Conservation (phyloP, 2,797 vertebrate species). For the Mionectes olivaceus region DNA sequence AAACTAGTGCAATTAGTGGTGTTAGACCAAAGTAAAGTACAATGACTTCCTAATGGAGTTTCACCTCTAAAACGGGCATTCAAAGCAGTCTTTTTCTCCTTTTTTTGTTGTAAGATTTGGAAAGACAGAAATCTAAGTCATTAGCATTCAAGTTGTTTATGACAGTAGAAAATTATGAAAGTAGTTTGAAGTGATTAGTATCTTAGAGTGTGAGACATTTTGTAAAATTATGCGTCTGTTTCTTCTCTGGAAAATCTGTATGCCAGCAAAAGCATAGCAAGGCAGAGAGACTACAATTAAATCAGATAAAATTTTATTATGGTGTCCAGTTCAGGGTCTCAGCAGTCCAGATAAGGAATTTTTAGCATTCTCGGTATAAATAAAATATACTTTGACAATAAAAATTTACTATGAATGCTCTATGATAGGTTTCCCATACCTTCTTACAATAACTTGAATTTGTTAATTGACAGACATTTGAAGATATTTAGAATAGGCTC, state of each 20-base stretch:
- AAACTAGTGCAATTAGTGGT: neutral
- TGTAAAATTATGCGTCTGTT: conserved; percentile 56
- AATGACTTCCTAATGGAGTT: neutral
- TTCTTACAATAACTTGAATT: neutral
- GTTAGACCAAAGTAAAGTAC: neutral
- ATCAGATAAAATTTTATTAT: neutral
- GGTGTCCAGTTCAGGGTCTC: neutral
- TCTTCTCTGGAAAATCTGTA: conserved; percentile 31
- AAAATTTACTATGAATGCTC: neutral
- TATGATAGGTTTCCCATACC: fast-evolving
- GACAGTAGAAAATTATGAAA: conserved; percentile 30
- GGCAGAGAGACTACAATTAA: neutral
- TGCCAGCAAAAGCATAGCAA: neutral
- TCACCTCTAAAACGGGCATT: neutral
- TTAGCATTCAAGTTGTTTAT: conserved; percentile 61
- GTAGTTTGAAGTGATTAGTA: conserved; percentile 29
- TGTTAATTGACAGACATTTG: neutral
- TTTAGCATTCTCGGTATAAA: neutral
- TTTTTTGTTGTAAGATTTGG: neutral
- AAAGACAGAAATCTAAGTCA: conserved; percentile 4
- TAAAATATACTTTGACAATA: neutral
- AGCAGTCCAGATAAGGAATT: neutral
- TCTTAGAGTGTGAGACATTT: conserved; percentile 50
- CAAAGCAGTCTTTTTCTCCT: neutral
- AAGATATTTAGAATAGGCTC: neutral